phyloP scores from a whole-genome alignment of 2,113 vertebrate species.

The Rhegmatorhina hoffmannsi region DNA sequence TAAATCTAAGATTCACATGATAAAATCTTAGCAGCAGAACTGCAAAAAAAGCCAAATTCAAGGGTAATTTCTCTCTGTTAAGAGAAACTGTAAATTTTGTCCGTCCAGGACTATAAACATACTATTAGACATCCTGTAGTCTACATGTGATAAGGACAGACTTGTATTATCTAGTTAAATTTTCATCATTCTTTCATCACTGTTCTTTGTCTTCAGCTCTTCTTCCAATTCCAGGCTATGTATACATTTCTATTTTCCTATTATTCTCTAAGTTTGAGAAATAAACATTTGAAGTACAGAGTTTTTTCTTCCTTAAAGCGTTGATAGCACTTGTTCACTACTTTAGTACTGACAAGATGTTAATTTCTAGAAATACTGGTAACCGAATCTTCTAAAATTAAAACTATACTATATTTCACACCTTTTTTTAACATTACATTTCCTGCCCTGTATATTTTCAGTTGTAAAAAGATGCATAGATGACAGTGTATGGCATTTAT shows the following conservation, averaged over 20 bases:
- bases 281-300: neutral
- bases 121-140: neutral
- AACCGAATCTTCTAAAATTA: neutral
- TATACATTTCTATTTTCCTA: neutral
- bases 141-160: neutral
- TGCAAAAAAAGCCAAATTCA: neutral
- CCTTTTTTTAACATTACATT: accelerated
- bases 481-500: neutral
- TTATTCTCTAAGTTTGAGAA: neutral
- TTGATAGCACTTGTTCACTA: neutral
- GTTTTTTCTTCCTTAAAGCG: neutral
- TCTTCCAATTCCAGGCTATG: neutral
- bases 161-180: neutral
- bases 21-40: neutral
- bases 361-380: neutral
- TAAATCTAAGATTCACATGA: neutral
- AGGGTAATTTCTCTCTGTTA: neutral
- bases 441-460: neutral
- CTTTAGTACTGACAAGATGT: neutral
- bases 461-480: neutral
- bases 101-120: neutral
- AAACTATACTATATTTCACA: neutral
- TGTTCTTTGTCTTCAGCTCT: neutral
- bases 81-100: neutral
- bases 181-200: neutral